Evolutionary conservation across 2,797 vertebrate genomes (phyloP), one percentile per base, ranked within the genome.

Genomic region (Psittacula echo): DNA sequence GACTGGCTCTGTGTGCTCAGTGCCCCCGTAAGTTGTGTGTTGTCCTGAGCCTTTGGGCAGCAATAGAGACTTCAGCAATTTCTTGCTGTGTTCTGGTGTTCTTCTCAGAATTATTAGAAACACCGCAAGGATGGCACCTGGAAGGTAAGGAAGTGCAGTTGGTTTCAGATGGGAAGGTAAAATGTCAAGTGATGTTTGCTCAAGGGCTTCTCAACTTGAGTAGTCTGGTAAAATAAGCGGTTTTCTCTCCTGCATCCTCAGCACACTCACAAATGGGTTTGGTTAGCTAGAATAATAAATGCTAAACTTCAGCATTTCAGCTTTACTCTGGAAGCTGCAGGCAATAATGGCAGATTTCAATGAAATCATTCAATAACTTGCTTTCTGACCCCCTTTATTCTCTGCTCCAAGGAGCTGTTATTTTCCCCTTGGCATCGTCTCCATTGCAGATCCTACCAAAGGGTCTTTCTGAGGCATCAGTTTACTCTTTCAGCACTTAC

Each of bases 1-100:
- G 27, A 99, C 98, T 2, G 99, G 98, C 76, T 99, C 98, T 19
- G 97, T 98, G 58, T 98, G 98, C 82, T 98, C 98, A 0, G 95
- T 98, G 13, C 98, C 97, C 41, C 98, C 98, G 0, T 99, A 99
- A 10, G 95, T 97, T 39, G 93, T 84, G 11, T 96, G 97, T 19
- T 85, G 96, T 18, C 96, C 97, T 6, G 95, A 94, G 50, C 98
- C 98, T 89, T 96, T 96, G 17, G 93, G 86, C 60, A 99, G 90
- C 74, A 99, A 45, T 1, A 98, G 98, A 7, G 98, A 93, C 73
- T 98, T 98, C 2, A 98, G 86, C 1, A 98, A 96, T 48, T 97
- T 96, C 95, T 98, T 98, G 54, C 98, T 97, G 0, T 80, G 64
- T 66, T 98, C 98, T 54, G 91, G 97, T 53, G 68, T 23, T 26